Base-by-base conservation (phyloP, 1,140 invertebrate genomes). In the Drosophila albomicans region DNA sequence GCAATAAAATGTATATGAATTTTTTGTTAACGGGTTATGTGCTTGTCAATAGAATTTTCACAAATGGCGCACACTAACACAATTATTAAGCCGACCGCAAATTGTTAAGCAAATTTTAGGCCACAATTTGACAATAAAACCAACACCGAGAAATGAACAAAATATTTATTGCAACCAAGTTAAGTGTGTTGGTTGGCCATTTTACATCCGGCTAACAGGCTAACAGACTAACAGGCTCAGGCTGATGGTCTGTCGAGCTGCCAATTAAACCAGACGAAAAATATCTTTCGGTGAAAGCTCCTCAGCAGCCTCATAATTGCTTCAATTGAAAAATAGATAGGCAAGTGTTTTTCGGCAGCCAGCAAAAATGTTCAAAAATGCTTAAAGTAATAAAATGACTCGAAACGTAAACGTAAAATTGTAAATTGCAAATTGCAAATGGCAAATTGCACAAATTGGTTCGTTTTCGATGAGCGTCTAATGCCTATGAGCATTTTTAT, bases 261-360 rank as follows among this genome's bases (percentile, higher is more conserved):
- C 84, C 84, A 87, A 87, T 87, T 88, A 87, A 78, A 62, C 64
- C 41, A 71, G 66, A 72, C 64, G 20, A 78, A 61, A 65, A 71
- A 75, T 82, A 52, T 76, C 58, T 71, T 67, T 70, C 63, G 67
- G 52, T 52, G 62, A 74, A 67, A 49, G 20, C 20, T 25, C 20
- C 20, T 25, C 65, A 52, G 67, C 63, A 45, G 64, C 70, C 30
- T 73, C 63, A 72, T 88, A 87, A 87, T 88, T 87, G 82, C 77
- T 80, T 68, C 63, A 78, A 84, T 80, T 89, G 82, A 87, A 88
- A 89, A 87, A 87, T 89, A 81, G 70, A 88, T 87, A 25, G 85
- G 61, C 78, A 86, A 87, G 80, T 88, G 72, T 77, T 80, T 71
- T 28, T 25, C 20, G 20, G 20, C 20, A 25, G 13, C 48, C 30